A percentile compares a stretch with the other conserved stretches of the same genome.
Conservation (phyloP, 1,140 invertebrate genomes). For the Sitobion miscanthi region DNA sequence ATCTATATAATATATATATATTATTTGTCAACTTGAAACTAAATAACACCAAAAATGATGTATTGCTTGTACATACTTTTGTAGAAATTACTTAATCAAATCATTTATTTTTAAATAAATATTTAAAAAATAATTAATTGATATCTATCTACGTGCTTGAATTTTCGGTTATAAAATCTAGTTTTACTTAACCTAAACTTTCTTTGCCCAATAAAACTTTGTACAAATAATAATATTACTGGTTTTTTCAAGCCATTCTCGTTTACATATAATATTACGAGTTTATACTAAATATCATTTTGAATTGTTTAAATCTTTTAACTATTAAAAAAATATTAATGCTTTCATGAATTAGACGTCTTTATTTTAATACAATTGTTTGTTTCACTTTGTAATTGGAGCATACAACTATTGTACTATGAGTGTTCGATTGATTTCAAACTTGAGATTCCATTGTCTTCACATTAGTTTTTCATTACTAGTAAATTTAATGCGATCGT, state of each 20-base stretch:
- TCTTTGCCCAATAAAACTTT: background rate
- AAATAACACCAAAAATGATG: background rate
- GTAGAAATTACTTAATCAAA: background rate
- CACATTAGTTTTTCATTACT: background rate
- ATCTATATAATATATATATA: background rate
- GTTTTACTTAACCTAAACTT: background rate
- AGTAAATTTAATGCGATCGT: background rate
- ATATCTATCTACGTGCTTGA: too few species aligned
- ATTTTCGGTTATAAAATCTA: background rate
- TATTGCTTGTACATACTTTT: background rate
- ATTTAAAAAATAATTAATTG: too few species aligned
- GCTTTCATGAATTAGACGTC: background rate
- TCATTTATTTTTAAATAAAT: too few species aligned
- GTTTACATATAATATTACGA: background rate
- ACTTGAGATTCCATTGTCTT: background rate
- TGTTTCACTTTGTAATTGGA: background rate
- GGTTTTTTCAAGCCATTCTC: background rate
- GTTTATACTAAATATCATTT: background rate
- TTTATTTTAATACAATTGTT: background rate
- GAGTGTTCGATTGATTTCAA: background rate
- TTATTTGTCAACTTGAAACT: background rate
- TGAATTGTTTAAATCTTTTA: background rate
- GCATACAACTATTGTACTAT: background rate
- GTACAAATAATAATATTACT: background rate
- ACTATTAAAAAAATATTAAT: background rate